These are phyloP conservation scores for Spondyliosoma cantharus DNA, from an alignment of 2,797 vertebrate species.

Conservation along the genomic window DNA sequence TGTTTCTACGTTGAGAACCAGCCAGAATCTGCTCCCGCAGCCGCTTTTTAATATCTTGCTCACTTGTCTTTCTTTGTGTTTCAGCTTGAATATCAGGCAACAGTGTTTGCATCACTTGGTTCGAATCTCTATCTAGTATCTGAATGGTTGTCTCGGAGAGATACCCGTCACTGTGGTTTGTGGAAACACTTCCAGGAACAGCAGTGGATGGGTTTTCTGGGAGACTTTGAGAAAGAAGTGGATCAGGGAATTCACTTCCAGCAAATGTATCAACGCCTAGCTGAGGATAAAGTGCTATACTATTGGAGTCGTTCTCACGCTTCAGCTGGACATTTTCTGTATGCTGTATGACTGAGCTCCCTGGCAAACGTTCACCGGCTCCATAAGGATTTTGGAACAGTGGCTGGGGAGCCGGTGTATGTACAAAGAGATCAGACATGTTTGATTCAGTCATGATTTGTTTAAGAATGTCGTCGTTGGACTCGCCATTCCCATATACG, in stretches of 20 bases:
- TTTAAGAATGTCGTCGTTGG: conserved; percentile 88
- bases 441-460: conserved; percentile 89
- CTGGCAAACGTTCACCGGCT: conserved; percentile 64
- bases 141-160: conserved; percentile 76
- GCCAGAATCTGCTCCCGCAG: conserved; percentile 85
- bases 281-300: conserved; percentile 79
- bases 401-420: conserved; percentile 77
- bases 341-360: conserved; percentile 83
- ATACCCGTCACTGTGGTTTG: conserved; percentile 73
- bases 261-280: conserved; percentile 80
- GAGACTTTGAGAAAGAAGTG: conserved; percentile 83
- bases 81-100: conserved; percentile 56
- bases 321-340: conserved; percentile 79
- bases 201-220: conserved; percentile 78
- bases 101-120: conserved; percentile 37
- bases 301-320: conserved; percentile 69
- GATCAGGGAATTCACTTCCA: conserved; percentile 77
- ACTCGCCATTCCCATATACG: conserved; percentile 76
- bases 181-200: conserved; percentile 78
- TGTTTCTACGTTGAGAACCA: conserved; percentile 78
- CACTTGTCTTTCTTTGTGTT: conserved; percentile 50
- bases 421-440: conserved; percentile 85
- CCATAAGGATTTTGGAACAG: conserved; percentile 72
- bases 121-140: conserved; percentile 82
- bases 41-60: conserved; percentile 82